Conservation (phyloP, 2,113 vertebrate genomes). For the Eulacestoma nigropectus region DNA sequence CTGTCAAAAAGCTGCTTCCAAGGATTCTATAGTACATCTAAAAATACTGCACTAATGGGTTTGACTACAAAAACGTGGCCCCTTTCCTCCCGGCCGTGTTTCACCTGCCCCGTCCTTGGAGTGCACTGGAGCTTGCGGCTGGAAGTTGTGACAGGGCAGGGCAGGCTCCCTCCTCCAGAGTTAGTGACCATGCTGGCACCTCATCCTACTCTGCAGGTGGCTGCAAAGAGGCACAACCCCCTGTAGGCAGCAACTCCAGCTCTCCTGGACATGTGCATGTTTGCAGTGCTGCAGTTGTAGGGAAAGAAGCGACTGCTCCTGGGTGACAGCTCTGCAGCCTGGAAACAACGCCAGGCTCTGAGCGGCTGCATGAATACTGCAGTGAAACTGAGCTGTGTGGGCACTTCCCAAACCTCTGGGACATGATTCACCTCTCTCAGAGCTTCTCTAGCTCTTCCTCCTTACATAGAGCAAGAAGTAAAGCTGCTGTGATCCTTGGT, state of each 20-base stretch:
- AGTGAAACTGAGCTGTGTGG: not conserved
- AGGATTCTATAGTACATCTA: not conserved
- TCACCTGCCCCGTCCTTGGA: not conserved
- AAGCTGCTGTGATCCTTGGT: not conserved
- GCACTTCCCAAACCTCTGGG: not conserved
- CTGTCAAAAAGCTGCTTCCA: not conserved
- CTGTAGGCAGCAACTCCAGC: not conserved
- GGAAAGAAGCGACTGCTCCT: not conserved
- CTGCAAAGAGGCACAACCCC: not conserved
- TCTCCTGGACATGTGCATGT: not conserved
- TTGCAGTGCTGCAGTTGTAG: not conserved
- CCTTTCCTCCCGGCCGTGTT: not conserved
- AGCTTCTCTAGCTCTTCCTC: not conserved
- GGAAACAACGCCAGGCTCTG: not conserved
- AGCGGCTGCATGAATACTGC: fast-evolving
- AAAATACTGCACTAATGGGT: not conserved
- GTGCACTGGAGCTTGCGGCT: fast-evolving
- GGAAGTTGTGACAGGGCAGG: not conserved
- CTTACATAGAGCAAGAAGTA: not conserved
- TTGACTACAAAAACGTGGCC: not conserved
- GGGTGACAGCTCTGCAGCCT: not conserved
- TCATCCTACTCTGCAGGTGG: not conserved
- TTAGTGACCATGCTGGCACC: not conserved
- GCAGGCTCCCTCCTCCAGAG: not conserved
- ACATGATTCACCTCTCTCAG: not conserved